phyloP scores from a whole-genome alignment of 2,888 invertebrate species.

The Eumerus sabulonum region DNA sequence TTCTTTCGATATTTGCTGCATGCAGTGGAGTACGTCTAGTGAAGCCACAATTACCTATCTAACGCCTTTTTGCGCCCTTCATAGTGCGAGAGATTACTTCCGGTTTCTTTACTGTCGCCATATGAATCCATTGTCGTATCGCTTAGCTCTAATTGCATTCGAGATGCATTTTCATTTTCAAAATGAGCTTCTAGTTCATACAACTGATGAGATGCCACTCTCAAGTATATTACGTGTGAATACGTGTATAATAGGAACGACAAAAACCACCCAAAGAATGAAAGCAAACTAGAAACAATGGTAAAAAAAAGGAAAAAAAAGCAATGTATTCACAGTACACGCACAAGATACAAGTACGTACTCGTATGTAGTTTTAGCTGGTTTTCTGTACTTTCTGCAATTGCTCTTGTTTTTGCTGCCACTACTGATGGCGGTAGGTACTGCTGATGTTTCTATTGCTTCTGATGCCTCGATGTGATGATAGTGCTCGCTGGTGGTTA shows the following conservation, averaged over 20 bases:
- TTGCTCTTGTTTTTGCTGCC: slow-evolving; percentile 21
- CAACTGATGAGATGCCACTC: too few relatives aligned
- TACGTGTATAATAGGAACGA: slow-evolving; percentile 41
- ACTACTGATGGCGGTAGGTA: too few relatives aligned
- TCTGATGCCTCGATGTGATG: slow-evolving; percentile 7
- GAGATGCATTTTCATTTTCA: slow-evolving; percentile 32
- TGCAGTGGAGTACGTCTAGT: too few relatives aligned
- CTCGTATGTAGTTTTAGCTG: too few relatives aligned
- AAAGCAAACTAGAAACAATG: slow-evolving; percentile 46
- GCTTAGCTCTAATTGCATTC: slow-evolving; percentile 58
- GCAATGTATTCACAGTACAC: slow-evolving; percentile 23
- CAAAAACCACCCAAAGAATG: slow-evolving; percentile 30
- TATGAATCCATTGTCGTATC: slow-evolving; percentile 54
- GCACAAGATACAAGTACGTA: slow-evolving; percentile 36
- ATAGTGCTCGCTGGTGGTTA: slow-evolving; percentile 35
- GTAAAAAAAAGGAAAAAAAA: too few relatives aligned
- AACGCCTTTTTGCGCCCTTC: slow-evolving; percentile 37
- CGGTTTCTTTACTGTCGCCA: slow-evolving; percentile 10
- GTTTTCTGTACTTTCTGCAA: too few relatives aligned
- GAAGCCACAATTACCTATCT: slow-evolving; percentile 33
- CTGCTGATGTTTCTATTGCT: too few relatives aligned
- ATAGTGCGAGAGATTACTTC: slow-evolving; percentile 25
- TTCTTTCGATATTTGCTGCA: slow-evolving; percentile 4
- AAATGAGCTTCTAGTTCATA: background rate
- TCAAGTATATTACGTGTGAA: slow-evolving; percentile 38